These are phyloP conservation scores for Coelopa frigida DNA, from an alignment of 1,140 invertebrate genomes.

Conservation along the genomic window DNA sequence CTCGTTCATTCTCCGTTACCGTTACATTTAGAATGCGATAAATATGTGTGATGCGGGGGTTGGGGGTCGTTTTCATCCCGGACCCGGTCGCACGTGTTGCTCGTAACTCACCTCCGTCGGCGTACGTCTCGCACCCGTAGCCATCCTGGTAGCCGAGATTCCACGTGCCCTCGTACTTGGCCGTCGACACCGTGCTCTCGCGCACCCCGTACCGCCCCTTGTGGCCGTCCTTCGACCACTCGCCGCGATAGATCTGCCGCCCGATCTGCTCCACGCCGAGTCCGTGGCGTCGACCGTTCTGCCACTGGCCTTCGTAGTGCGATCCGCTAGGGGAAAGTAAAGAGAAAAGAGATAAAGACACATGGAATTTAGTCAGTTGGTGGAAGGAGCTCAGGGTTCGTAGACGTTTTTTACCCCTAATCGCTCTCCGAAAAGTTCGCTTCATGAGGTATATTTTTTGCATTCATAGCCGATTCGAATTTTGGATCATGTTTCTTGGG, in stretches of 20 bases:
- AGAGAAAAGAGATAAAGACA: constrained; percentile 1
- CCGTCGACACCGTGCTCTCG: constrained; percentile 88
- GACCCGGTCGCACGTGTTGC: too few species aligned
- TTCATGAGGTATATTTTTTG: neutral
- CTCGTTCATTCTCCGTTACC: too few species aligned
- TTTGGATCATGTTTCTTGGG: too few species aligned
- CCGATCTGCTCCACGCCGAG: constrained; percentile 94
- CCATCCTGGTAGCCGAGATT: constrained; percentile 97
- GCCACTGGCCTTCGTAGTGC: constrained; percentile 97
- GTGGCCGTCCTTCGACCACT: constrained; percentile 99
- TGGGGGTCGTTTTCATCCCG: too few species aligned
- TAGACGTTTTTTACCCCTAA: neutral
- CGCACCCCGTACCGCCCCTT: constrained; percentile 98
- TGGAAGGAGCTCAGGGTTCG: too few species aligned
- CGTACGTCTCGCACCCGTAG: constrained; percentile 98
- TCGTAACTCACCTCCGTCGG: constrained; percentile 93
- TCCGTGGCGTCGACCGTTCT: constrained; percentile 97
- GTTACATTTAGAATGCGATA: too few species aligned
- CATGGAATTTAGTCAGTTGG: neutral
- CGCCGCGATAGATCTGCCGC: constrained; percentile 94
- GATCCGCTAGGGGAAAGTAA: constrained; percentile 67
- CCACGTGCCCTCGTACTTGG: constrained; percentile 99
- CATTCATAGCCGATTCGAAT: too few species aligned
- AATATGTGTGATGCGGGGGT: too few species aligned
- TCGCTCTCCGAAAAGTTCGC: neutral